Conservation (phyloP, 2,888 invertebrate species). For the Druceiella hillmani region DNA sequence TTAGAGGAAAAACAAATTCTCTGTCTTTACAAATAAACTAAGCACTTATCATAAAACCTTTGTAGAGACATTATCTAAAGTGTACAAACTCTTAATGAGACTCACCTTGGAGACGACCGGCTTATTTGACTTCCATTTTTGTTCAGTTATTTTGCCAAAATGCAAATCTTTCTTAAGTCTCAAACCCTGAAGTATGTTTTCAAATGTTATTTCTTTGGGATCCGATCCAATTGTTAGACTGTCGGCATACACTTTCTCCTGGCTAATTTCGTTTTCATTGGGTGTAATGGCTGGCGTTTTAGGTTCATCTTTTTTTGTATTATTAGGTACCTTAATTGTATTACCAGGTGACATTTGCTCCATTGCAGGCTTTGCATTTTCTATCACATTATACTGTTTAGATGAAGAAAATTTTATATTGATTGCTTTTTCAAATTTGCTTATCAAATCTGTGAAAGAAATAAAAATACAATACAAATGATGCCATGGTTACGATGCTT, state of each 20-base stretch:
- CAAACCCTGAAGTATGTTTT: constrained; percentile 38
- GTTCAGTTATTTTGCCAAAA: constrained; percentile 41
- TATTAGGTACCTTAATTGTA: constrained; percentile 17
- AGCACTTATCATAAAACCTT: too few species aligned
- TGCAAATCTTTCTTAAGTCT: constrained; percentile 39
- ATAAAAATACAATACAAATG: too few species aligned
- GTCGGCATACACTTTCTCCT: constrained; percentile 28
- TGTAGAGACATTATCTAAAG: too few species aligned
- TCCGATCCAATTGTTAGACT: constrained; percentile 32
- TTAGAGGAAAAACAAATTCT: too few species aligned
- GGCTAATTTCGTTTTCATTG: constrained; percentile 18
- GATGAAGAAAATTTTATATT: too few species aligned
- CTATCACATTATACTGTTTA: too few species aligned
- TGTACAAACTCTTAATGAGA: too few species aligned
- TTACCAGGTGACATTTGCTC: too few species aligned
- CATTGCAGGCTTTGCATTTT: too few species aligned
- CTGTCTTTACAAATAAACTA: too few species aligned
- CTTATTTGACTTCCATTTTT: constrained; percentile 39
- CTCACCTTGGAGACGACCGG: constrained; percentile 40
- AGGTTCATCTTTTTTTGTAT: constrained; percentile 15
- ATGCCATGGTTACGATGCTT: too few species aligned
- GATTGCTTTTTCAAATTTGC: constrained; percentile 35
- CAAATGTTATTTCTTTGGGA: constrained; percentile 36
- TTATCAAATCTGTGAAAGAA: constrained; percentile 34
- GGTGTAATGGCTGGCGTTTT: too few species aligned